phyloP scores from a whole-genome alignment of 2,888 invertebrate genomes.

The Alloscopus bannaensis region DNA sequence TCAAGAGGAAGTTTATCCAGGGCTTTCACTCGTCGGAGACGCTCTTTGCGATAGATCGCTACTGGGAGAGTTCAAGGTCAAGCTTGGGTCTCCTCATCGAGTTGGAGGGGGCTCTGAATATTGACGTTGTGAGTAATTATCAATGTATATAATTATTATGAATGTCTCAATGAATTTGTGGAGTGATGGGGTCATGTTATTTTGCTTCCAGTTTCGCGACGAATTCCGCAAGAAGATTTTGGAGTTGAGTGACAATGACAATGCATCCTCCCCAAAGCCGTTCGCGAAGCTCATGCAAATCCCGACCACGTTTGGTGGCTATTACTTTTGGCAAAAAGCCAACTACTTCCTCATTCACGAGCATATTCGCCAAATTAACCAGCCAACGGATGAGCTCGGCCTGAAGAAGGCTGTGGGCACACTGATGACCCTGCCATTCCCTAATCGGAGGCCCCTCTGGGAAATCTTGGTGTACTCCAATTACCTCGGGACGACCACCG shows the following conservation, averaged over 20 bases:
- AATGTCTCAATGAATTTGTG: slow-evolving; percentile 7
- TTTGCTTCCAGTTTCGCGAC: slow-evolving; percentile 50
- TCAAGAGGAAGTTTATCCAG: slow-evolving; percentile 64
- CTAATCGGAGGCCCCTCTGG: slow-evolving; percentile 66
- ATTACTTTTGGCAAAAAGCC: slow-evolving; percentile 67
- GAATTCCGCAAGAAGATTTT: slow-evolving; percentile 60
- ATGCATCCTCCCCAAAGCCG: slow-evolving; percentile 22
- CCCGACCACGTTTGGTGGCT: slow-evolving; percentile 64
- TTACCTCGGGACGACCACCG: slow-evolving; percentile 47
- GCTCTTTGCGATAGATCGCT: slow-evolving; percentile 57
- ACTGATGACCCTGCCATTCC: slow-evolving; percentile 64
- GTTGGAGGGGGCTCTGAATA: slow-evolving; percentile 58
- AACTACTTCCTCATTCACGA: slow-evolving; percentile 68
- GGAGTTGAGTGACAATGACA: slow-evolving; percentile 28
- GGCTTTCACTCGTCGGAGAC: slow-evolving; percentile 43
- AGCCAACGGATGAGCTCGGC: slow-evolving; percentile 56
- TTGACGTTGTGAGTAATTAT: slow-evolving; percentile 58
- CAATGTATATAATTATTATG: not conserved
- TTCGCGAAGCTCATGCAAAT: slow-evolving; percentile 66
- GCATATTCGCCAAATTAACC: slow-evolving; percentile 66
- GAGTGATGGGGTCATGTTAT: too few relatives aligned
- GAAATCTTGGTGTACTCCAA: slow-evolving; percentile 67
- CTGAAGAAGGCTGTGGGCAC: slow-evolving; percentile 66
- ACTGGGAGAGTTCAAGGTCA: slow-evolving; percentile 58
- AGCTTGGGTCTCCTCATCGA: slow-evolving; percentile 59